Evolutionary conservation across 2,113 vertebrate genomes (phyloP).

Genomic region (Stictonetta naevosa): DNA sequence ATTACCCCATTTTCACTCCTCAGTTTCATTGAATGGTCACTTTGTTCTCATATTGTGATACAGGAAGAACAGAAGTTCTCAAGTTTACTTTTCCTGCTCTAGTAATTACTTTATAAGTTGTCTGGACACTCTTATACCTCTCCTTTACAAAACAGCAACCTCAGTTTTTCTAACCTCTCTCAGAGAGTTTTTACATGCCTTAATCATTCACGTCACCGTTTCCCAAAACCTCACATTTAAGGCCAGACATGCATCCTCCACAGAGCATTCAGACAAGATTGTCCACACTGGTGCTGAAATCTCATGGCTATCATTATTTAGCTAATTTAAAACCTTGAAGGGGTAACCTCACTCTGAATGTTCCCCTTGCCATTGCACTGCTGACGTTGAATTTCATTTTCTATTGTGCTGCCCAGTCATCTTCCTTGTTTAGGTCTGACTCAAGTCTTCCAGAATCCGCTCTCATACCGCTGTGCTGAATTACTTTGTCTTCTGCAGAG

Average conservation of each 20-base stretch:
- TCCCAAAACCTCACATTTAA: not conserved
- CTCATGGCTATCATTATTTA: not conserved
- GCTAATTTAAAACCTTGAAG: not conserved
- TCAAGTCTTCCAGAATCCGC: not conserved
- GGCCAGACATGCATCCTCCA: not conserved
- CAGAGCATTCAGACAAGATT: not conserved
- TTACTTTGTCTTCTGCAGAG: not conserved
- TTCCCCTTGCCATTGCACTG: not conserved
- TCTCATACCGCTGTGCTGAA: not conserved
- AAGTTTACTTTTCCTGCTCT: not conserved
- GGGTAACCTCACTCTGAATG: not conserved
- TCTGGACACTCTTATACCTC: not conserved
- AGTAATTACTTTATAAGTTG: not conserved
- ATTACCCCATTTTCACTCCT: not conserved
- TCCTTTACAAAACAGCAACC: not conserved
- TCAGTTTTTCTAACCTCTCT: not conserved
- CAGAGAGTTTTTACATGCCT: not conserved
- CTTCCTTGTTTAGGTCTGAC: not conserved
- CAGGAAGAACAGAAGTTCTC: not conserved
- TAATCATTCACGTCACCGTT: not conserved
- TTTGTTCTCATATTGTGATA: not conserved
- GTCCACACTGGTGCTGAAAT: not conserved
- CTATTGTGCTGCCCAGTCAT: not conserved
- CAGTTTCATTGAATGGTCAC: not conserved
- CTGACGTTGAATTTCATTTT: not conserved